A percentile compares a stretch with the other conserved stretches of the same genome.
phyloP scores from a whole-genome alignment of 2,888 invertebrate species.

The Amphipoea lucens region DNA sequence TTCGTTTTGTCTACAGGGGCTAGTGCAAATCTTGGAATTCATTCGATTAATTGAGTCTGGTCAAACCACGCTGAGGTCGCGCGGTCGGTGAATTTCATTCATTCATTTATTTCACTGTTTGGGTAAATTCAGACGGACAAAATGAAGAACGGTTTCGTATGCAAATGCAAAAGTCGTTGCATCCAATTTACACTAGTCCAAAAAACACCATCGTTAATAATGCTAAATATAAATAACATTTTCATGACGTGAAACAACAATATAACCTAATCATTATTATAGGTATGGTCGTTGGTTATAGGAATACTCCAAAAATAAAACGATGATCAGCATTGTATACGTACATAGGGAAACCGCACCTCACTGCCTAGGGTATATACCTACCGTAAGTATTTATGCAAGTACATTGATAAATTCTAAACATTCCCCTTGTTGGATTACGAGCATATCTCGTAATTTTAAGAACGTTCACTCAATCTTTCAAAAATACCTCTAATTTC shows the following conservation, averaged over 20 bases:
- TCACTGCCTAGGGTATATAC: neutral
- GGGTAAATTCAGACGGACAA: too few species aligned
- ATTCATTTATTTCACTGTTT: neutral
- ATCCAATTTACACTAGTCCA: neutral
- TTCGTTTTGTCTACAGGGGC: neutral
- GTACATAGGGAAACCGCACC: constrained; percentile 6
- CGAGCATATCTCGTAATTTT: too few species aligned
- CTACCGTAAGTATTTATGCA: neutral
- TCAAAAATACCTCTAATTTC: too few species aligned
- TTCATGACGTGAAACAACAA: neutral
- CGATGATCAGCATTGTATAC: constrained; percentile 11
- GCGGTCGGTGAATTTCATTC: too few species aligned
- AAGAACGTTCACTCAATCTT: too few species aligned
- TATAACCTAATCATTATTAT: neutral
- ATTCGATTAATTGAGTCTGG: too few species aligned
- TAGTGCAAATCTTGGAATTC: too few species aligned
- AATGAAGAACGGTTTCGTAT: neutral
- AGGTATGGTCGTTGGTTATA: too few species aligned
- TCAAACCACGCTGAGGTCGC: too few species aligned
- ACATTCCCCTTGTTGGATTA: constrained; percentile 14
- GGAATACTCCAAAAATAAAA: constrained; percentile 8
- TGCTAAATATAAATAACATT: neutral
- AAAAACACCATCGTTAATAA: neutral
- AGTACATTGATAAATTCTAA: constrained; percentile 12
- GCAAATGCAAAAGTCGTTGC: neutral